Conservation (phyloP, 2,113 vertebrate species). For the Fregetta grallaria region DNA sequence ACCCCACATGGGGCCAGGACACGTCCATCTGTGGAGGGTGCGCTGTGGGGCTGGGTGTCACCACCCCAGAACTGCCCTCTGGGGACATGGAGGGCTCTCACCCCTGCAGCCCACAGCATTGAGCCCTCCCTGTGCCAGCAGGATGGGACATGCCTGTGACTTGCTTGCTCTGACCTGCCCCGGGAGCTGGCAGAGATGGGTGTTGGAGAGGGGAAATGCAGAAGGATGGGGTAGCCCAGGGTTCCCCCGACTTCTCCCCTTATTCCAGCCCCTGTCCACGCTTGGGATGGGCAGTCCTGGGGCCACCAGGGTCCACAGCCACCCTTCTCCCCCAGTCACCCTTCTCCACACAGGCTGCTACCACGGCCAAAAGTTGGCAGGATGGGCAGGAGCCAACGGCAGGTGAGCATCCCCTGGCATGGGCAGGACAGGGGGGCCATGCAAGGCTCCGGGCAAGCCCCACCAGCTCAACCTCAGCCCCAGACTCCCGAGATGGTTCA, state of each 20-base stretch:
- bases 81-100: rapidly evolving
- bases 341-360: background rate
- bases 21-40: background rate
- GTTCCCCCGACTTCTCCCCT: background rate
- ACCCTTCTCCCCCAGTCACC: background rate
- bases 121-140: background rate
- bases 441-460: background rate
- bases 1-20: rapidly evolving
- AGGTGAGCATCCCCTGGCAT: background rate
- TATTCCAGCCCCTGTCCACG: background rate
- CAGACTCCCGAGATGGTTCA: background rate
- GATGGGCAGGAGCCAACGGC: background rate
- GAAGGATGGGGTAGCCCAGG: background rate
- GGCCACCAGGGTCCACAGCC: background rate
- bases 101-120: background rate
- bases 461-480: background rate
- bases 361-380: background rate
- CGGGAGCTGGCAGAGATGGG: background rate
- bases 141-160: background rate
- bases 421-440: rapidly evolving
- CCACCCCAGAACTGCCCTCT: background rate
- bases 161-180: background rate
- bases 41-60: background rate
- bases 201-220: background rate
- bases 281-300: background rate